These are phyloP conservation scores for Philaethria dido DNA, from an alignment of 2,888 invertebrate species.

Conservation along the genomic window DNA sequence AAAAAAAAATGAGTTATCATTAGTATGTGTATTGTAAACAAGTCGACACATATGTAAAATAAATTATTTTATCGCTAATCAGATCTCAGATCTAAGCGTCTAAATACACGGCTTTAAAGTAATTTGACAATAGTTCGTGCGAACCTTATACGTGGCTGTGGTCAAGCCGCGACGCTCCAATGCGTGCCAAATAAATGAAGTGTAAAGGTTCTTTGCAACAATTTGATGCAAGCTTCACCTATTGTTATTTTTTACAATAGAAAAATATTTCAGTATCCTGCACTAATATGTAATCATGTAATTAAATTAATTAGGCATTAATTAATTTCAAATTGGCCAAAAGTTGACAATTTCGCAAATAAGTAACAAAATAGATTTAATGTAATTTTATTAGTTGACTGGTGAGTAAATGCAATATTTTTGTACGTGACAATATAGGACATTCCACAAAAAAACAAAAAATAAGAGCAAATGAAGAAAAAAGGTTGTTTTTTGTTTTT, in stretches of 20 bases:
- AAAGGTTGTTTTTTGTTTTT: too few species aligned
- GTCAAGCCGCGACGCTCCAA: constrained; percentile 27
- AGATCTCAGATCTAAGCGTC: background rate
- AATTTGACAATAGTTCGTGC: constrained; percentile 24
- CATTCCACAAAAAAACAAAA: too few species aligned
- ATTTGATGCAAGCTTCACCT: constrained; percentile 21
- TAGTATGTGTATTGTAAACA: too few species aligned
- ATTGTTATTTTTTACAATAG: constrained; percentile 3
- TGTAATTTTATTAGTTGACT: too few species aligned
- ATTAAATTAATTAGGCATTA: background rate
- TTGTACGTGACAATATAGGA: too few species aligned
- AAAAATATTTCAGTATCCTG: background rate
- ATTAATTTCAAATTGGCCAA: background rate
- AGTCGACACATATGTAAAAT: too few species aligned
- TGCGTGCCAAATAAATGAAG: constrained; percentile 64
- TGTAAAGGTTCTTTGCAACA: constrained; percentile 54
- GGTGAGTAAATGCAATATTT: too few species aligned
- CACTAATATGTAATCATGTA: background rate
- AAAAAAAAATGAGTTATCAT: too few species aligned
- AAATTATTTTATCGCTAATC: too few species aligned
- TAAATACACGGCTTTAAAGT: background rate
- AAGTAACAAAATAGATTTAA: background rate
- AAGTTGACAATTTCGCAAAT: background rate
- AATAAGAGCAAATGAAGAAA: too few species aligned
- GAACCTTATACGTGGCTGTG: constrained; percentile 34